Evolutionary conservation across 2,113 vertebrate species (phyloP).

Genomic region (Tamias sibiricus): DNA sequence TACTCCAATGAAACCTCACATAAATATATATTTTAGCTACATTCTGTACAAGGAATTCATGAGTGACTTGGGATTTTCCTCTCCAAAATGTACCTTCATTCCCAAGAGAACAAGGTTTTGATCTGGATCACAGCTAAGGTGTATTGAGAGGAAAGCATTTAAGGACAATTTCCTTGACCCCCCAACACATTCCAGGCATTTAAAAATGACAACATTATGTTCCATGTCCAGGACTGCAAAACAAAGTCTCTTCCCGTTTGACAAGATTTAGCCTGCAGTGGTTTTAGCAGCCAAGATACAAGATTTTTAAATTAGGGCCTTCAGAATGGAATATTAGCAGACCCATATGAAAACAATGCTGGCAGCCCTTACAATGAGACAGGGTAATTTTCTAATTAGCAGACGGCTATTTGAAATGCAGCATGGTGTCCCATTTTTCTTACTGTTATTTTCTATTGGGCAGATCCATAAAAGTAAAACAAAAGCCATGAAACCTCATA

Average conservation of each 20-base stretch:
- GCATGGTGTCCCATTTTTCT: background rate
- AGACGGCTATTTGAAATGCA: slow-evolving; percentile 60
- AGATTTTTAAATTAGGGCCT: slow-evolving; percentile 74
- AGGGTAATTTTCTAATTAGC: slow-evolving; percentile 70
- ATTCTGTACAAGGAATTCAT: slow-evolving; percentile 53
- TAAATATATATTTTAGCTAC: slow-evolving; percentile 63
- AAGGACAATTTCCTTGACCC: slow-evolving; percentile 47
- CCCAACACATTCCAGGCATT: slow-evolving; percentile 41
- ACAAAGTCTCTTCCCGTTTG: slow-evolving; percentile 70
- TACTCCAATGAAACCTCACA: slow-evolving; percentile 50
- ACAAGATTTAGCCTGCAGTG: slow-evolving; percentile 74
- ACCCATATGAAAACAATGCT: slow-evolving; percentile 42
- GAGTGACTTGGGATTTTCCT: slow-evolving; percentile 59
- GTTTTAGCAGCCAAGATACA: slow-evolving; percentile 76
- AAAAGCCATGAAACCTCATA: slow-evolving; percentile 24
- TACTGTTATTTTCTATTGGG: slow-evolving; percentile 58
- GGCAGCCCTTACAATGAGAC: background rate
- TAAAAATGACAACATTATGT: slow-evolving; percentile 59
- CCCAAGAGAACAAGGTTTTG: slow-evolving; percentile 57
- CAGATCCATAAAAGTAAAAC: slow-evolving; percentile 48
- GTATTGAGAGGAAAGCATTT: slow-evolving; percentile 19
- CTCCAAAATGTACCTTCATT: slow-evolving; percentile 59
- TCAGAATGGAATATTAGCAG: slow-evolving; percentile 67
- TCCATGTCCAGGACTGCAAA: slow-evolving; percentile 60
- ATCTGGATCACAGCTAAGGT: slow-evolving; percentile 61